Conservation (phyloP, 1,140 invertebrate genomes). For the Chlorops oryzae region DNA sequence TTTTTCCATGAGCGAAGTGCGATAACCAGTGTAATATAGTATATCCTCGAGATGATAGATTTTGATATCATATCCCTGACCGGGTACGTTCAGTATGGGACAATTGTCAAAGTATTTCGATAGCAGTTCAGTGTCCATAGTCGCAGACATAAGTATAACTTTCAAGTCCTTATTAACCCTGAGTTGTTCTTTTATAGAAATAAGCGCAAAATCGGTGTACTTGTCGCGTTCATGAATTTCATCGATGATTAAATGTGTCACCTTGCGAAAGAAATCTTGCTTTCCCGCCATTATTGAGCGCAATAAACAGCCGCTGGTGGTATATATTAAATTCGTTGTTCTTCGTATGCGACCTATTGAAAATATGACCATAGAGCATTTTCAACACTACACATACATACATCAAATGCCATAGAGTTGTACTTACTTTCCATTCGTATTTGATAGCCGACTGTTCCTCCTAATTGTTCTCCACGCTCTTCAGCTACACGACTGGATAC, state of each 20-base stretch:
- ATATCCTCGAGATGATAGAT: constrained; percentile 79
- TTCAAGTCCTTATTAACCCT: constrained; percentile 66
- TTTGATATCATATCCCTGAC: constrained; percentile 70
- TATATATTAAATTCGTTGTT: constrained; percentile 30
- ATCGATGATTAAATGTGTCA: constrained; percentile 87
- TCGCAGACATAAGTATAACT: constrained; percentile 92
- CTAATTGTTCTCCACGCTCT: constrained; percentile 81
- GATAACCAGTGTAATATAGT: constrained; percentile 62
- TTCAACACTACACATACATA: neutral
- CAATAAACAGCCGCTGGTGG: constrained; percentile 41
- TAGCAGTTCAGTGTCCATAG: constrained; percentile 75
- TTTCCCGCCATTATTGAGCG: constrained; percentile 42
- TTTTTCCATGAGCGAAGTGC: constrained; percentile 24
- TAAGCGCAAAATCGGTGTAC: constrained; percentile 86
- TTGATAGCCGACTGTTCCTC: constrained; percentile 88
- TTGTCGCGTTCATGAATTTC: constrained; percentile 93
- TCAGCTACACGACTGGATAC: constrained; percentile 74
- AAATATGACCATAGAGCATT: constrained; percentile 38
- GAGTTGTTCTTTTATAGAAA: constrained; percentile 73
- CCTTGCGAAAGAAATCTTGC: constrained; percentile 42
- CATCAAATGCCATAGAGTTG: too few species aligned
- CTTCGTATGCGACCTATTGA: constrained; percentile 56
- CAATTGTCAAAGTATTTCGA: constrained; percentile 70
- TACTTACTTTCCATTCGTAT: constrained; percentile 69
- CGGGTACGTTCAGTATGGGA: constrained; percentile 73